A percentile compares a stretch with the other conserved stretches of the same genome.
Evolutionary conservation across 2,113 vertebrate species (phyloP).

Genomic region (Cathartes aura): DNA sequence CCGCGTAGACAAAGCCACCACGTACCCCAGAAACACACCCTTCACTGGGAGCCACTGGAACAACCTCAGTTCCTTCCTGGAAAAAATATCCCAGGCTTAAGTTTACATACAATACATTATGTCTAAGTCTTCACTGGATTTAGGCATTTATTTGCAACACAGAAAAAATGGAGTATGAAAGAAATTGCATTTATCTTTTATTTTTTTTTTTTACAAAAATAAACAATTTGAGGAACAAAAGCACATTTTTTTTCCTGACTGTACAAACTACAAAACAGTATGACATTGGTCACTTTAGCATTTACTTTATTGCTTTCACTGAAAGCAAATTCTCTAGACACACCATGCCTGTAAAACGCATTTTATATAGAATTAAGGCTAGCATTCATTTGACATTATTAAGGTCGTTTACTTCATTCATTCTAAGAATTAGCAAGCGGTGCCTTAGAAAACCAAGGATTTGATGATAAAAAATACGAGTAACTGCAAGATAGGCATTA

Average conservation of each 20-base stretch:
- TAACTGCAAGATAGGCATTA: neutral
- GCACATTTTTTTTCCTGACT: slow-evolving; percentile 76
- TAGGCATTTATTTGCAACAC: neutral
- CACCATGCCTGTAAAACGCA: slow-evolving; percentile 63
- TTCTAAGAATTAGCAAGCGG: slow-evolving; percentile 46
- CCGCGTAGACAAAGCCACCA: rapidly evolving
- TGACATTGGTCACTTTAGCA: slow-evolving; percentile 77
- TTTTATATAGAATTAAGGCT: slow-evolving; percentile 77
- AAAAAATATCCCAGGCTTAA: neutral
- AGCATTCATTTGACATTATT: slow-evolving; percentile 53
- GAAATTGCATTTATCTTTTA: slow-evolving; percentile 17
- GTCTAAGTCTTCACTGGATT: neutral
- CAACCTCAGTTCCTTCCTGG: neutral
- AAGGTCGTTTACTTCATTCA: slow-evolving; percentile 68
- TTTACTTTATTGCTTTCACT: slow-evolving; percentile 84
- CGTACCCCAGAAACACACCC: neutral
- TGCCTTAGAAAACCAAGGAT: slow-evolving; percentile 46
- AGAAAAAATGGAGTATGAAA: neutral
- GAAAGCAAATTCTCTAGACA: slow-evolving; percentile 88
- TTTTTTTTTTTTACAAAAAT: slow-evolving; percentile 83
- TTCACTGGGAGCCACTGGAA: neutral
- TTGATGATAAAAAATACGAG: neutral
- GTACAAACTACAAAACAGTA: slow-evolving; percentile 80
- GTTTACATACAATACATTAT: neutral
- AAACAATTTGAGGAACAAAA: slow-evolving; percentile 80